Percentiles rank a stretch among this genome's conserved stretches.
These are phyloP conservation scores for Sycobia sp. DNA, from an alignment of 1,140 invertebrate genomes.

Conservation along the genomic window DNA sequence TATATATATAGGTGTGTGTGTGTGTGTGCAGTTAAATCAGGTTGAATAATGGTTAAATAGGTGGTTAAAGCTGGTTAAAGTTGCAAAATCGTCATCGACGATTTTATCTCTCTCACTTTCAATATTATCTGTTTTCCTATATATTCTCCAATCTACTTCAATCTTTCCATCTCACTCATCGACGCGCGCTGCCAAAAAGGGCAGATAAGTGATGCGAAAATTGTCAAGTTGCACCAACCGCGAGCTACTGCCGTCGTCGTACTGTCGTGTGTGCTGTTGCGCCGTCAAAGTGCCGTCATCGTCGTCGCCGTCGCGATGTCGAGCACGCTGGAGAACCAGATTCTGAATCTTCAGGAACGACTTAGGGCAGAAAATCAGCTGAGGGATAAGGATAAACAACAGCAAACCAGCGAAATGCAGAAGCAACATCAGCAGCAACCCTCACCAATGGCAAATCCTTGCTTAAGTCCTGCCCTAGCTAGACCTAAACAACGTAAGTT, in stretches of 20 bases:
- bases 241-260: conserved; percentile 30
- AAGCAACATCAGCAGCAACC: conserved; percentile 41
- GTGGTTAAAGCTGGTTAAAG: no score
- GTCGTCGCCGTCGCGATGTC: conserved; percentile 47
- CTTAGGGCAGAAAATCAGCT: conserved; percentile 71
- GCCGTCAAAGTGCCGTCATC: conserved; percentile 20
- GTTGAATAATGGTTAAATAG: no score
- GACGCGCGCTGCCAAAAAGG: conserved; percentile 51
- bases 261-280: neutral
- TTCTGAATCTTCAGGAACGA: conserved; percentile 69
- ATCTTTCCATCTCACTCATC: conserved; percentile 30
- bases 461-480: conserved; percentile 46
- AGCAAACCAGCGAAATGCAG: neutral
- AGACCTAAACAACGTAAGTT: conserved; percentile 55
- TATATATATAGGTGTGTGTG: no score
- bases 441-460: conserved; percentile 42
- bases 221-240: conserved; percentile 45
- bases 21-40: no score
- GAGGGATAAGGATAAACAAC: conserved; percentile 58
- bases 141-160: no score
- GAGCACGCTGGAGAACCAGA: conserved; percentile 66
- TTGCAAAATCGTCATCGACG: no score
- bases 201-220: conserved; percentile 53
- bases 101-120: neutral
- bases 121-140: neutral